Percentiles rank a stretch among this genome's conserved stretches.
phyloP scores from a whole-genome alignment of 2,113 vertebrate species.

The Apteryx owenii region DNA sequence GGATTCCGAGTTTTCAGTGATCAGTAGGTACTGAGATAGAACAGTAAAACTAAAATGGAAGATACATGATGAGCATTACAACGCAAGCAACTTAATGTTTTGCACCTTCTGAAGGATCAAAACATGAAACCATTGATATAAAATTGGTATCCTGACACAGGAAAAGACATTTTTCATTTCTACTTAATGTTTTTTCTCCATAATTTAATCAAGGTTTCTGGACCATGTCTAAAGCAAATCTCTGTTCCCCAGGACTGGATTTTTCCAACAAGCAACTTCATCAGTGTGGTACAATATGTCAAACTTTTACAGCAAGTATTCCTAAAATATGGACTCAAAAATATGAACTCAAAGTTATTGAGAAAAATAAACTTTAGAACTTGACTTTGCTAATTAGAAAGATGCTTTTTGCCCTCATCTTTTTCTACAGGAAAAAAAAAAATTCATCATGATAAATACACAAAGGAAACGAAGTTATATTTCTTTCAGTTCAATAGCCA shows the following conservation, averaged over 20 bases:
- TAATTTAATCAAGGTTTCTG: neutral
- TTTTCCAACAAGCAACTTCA: neutral
- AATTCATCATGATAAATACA: neutral
- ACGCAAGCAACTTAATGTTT: neutral
- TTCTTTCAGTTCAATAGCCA: neutral
- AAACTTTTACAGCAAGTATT: neutral
- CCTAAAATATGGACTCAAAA: neutral
- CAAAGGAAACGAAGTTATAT: neutral
- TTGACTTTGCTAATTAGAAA: neutral
- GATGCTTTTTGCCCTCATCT: neutral
- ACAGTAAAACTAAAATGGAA: neutral
- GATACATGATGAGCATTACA: neutral
- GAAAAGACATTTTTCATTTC: neutral
- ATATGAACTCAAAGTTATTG: neutral
- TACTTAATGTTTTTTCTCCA: neutral
- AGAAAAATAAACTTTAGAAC: neutral
- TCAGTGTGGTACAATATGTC: neutral
- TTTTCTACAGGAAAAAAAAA: neutral
- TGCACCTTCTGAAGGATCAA: neutral
- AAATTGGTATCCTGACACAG: neutral
- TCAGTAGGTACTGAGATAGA: neutral
- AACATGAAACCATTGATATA: neutral
- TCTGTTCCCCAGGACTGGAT: neutral
- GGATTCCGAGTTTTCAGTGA: neutral
- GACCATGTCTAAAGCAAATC: neutral